phyloP scores from a whole-genome alignment of 2,797 vertebrate genomes.

The Silurus aristotelis region DNA sequence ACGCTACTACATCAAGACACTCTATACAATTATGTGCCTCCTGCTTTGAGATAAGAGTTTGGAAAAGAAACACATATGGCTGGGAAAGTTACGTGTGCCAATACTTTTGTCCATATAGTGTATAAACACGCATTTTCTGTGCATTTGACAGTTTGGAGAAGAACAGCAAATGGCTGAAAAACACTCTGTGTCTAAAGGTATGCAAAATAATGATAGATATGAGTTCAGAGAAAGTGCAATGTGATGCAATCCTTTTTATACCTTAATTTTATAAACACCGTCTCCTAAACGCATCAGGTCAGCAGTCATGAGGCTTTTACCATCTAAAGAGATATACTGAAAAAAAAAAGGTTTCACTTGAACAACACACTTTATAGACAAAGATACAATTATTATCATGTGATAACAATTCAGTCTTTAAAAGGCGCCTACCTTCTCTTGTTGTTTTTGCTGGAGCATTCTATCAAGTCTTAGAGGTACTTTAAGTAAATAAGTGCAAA shows the following conservation, averaged over 20 bases:
- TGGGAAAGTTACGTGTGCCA: too few relatives aligned
- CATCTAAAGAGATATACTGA: constrained; percentile 87
- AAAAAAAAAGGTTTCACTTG: not conserved
- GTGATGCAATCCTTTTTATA: constrained; percentile 48
- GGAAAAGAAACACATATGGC: too few relatives aligned
- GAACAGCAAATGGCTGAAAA: too few relatives aligned
- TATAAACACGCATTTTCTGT: too few relatives aligned
- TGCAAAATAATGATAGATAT: too few relatives aligned
- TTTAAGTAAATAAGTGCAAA: not conserved
- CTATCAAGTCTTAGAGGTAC: not conserved
- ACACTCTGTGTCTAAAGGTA: too few relatives aligned
- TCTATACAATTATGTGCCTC: too few relatives aligned
- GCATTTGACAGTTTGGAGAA: too few relatives aligned
- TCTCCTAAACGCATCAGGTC: constrained; percentile 89
- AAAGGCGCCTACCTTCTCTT: not conserved
- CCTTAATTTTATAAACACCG: constrained; percentile 93
- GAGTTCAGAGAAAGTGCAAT: too few relatives aligned
- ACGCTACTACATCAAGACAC: too few relatives aligned
- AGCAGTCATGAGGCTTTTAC: constrained; percentile 84
- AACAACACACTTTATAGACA: not conserved
- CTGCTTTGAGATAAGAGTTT: too few relatives aligned
- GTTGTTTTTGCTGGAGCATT: not conserved
- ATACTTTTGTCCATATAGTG: too few relatives aligned
- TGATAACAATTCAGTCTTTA: not conserved
- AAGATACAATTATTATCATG: not conserved